phyloP scores from a whole-genome alignment of 2,888 invertebrate genomes.

The Ochropleura leucogaster region DNA sequence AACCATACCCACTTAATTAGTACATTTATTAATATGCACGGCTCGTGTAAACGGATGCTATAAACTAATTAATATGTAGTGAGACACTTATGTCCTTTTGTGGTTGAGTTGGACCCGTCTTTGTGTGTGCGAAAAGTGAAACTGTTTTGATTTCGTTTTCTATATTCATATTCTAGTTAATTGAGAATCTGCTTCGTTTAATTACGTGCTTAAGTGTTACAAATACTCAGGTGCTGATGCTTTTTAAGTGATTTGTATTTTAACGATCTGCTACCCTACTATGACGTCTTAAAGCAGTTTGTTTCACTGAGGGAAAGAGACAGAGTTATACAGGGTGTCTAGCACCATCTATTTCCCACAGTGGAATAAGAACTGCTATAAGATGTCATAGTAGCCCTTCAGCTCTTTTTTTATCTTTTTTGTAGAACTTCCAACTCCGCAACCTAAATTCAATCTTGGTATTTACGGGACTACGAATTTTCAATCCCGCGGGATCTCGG shows the following conservation, averaged over 20 bases:
- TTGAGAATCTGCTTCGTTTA: background rate
- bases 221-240: background rate
- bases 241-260: background rate
- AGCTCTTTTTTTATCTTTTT: too few species aligned
- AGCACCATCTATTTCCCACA: too few species aligned
- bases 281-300: too few species aligned
- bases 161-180: constrained; percentile 19
- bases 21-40: constrained; percentile 35
- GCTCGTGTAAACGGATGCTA: constrained; percentile 20
- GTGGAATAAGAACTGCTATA: too few species aligned
- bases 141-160: constrained; percentile 34
- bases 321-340: too few species aligned
- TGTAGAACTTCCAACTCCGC: too few species aligned
- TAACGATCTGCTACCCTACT: too few species aligned
- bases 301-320: too few species aligned
- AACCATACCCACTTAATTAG: background rate
- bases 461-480: too few species aligned
- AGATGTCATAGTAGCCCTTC: too few species aligned
- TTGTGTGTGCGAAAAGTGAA: constrained; percentile 30
- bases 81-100: constrained; percentile 32
- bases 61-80: constrained; percentile 43
- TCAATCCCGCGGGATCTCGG: too few species aligned
- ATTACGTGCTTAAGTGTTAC: background rate
- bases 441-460: too few species aligned
- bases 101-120: background rate